Evolutionary conservation across 2,888 invertebrate genomes (phyloP).

Genomic region (Agrochola macilenta): DNA sequence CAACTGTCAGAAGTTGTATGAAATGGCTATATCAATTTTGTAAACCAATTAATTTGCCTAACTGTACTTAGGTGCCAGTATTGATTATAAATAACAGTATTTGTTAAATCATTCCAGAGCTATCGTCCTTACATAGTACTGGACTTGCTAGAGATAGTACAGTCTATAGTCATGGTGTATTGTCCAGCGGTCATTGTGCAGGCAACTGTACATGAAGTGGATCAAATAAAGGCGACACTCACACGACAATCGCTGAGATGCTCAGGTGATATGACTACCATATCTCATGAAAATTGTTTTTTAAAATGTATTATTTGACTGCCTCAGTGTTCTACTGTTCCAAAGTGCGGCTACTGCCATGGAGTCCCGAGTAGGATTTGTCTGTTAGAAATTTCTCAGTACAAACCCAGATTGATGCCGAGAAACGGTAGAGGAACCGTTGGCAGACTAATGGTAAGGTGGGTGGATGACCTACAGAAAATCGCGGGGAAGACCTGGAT

Average conservation of each 20-base stretch:
- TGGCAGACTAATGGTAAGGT: too few species aligned
- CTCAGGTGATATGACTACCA: slow-evolving; percentile 11
- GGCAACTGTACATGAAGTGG: slow-evolving; percentile 16
- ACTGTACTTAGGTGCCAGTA: not conserved
- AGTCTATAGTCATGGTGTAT: not conserved
- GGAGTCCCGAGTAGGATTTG: not conserved
- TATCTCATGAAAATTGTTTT: too few species aligned
- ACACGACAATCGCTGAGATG: slow-evolving; percentile 1
- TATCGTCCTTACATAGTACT: accelerated
- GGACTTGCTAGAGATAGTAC: not conserved
- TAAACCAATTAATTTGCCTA: too few species aligned
- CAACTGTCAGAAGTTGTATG: too few species aligned
- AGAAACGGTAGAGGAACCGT: too few species aligned
- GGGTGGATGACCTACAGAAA: too few species aligned
- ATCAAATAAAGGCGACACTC: slow-evolving; percentile 4
- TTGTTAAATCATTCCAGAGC: not conserved
- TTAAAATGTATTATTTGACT: not conserved
- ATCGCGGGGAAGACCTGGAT: too few species aligned
- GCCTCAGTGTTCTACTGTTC: not conserved
- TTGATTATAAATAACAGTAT: not conserved
- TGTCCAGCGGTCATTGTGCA: not conserved
- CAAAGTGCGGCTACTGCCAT: not conserved
- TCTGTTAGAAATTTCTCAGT: not conserved
- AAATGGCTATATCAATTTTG: not conserved
- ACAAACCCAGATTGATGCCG: not conserved